phyloP scores from a whole-genome alignment of 1,140 invertebrate genomes.

The Orchesella cincta region DNA sequence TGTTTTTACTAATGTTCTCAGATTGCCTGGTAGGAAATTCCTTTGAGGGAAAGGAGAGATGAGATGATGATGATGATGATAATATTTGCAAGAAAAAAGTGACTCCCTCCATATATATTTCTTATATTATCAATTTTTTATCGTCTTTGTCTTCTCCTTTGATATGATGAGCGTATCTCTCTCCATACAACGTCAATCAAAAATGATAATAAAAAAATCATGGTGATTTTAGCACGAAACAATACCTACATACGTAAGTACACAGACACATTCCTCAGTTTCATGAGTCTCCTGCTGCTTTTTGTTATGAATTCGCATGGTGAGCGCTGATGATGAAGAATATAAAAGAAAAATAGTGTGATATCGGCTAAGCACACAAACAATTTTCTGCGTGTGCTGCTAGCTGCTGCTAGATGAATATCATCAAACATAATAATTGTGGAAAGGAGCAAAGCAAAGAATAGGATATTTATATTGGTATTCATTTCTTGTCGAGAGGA shows the following conservation, averaged over 20 bases:
- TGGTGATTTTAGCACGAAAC: not conserved
- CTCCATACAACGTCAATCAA: not conserved
- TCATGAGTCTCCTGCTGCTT: conserved; percentile 14
- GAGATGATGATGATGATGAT: not conserved
- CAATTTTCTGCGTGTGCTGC: not conserved
- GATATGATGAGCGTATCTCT: not conserved
- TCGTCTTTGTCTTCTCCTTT: too few species aligned
- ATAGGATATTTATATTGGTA: conserved; percentile 3
- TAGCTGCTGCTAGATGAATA: too few species aligned
- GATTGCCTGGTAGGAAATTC: too few species aligned
- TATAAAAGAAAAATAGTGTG: too few species aligned
- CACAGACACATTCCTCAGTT: too few species aligned
- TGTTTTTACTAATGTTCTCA: conserved; percentile 13
- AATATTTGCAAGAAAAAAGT: not conserved
- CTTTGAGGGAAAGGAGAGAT: too few species aligned
- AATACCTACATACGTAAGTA: too few species aligned
- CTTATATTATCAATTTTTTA: too few species aligned
- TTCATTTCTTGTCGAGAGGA: conserved; percentile 1
- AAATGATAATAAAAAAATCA: too few species aligned
- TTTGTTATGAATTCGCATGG: conserved; percentile 14
- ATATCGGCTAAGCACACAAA: not conserved
- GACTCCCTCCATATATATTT: too few species aligned
- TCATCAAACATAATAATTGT: too few species aligned
- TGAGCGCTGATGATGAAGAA: not conserved
- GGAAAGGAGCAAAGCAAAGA: too few species aligned